Evolutionary conservation across 2,888 invertebrate species (phyloP).

Genomic region (Ischnura elegans): DNA sequence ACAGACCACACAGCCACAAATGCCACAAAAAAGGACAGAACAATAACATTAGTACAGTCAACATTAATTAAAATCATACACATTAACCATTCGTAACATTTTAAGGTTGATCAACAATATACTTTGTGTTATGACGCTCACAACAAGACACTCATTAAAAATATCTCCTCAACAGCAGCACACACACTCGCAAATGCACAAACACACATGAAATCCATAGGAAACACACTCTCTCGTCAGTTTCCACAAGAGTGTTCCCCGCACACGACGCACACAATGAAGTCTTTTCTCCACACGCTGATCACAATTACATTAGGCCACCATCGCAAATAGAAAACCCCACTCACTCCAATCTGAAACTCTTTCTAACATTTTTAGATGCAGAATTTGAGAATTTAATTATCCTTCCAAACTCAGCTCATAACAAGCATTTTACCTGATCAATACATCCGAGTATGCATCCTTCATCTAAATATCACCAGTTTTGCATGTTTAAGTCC

Average conservation of each 20-base stretch:
- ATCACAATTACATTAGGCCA: slow-evolving; percentile 24
- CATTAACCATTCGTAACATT: slow-evolving; percentile 42
- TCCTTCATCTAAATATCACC: neutral
- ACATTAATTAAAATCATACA: slow-evolving; percentile 34
- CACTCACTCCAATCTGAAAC: neutral
- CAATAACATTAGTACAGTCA: slow-evolving; percentile 42
- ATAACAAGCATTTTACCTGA: neutral
- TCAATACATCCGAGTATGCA: neutral
- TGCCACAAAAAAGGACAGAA: slow-evolving; percentile 31
- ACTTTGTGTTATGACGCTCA: slow-evolving; percentile 6
- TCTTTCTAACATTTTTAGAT: slow-evolving; percentile 25
- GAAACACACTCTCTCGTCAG: slow-evolving; percentile 21
- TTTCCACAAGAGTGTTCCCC: neutral
- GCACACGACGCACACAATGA: neutral
- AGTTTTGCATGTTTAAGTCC: no score
- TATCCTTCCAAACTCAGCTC: slow-evolving; percentile 18
- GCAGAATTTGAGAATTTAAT: neutral
- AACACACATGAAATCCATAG: slow-evolving; percentile 26
- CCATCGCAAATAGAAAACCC: slow-evolving; percentile 20
- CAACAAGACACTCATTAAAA: slow-evolving; percentile 17
- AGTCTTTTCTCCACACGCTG: slow-evolving; percentile 21
- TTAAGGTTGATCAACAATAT: neutral
- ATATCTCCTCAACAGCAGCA: neutral
- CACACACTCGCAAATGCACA: neutral
- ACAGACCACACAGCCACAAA: slow-evolving; percentile 54